Base-by-base conservation (phyloP, 2,113 vertebrate species). In the Origma solitaria region DNA sequence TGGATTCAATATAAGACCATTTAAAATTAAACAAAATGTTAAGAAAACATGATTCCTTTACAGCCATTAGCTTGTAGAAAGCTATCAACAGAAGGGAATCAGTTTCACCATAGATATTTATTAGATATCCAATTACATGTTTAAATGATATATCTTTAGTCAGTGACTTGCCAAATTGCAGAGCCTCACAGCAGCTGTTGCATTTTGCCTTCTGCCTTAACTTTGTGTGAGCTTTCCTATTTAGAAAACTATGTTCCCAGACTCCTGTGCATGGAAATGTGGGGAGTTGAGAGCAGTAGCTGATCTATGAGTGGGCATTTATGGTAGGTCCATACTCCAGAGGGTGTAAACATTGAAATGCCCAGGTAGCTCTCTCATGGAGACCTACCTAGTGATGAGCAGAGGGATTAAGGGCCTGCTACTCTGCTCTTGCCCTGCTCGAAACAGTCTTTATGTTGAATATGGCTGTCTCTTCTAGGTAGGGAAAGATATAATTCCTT, bases 251-350 rank as follows among this genome's bases (percentile, higher is more conserved):
- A 23, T 57, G 35, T 45, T 76, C 54, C 72, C 50, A 37, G 53
- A 37, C 49, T 86, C 22, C 71, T 31, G 30, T 0, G 0, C 2
- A 4, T 9, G 28, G 79, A 72, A 64, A 35, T 20, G 5, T 37
- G 42, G 33, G n/a, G 4, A 61, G 8, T 8, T 65, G 38, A 72
- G 54, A 83, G 37, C 42, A 57, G 42, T 4, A 54, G 37, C 82
- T 61, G 58, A 61, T 37, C 40, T 50, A 45, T 47, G 47, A 81
- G 35, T 12, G 27, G 37, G n/a, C 17, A 90, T 64, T 90, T 65
- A 56, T 27, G 16, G 61, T 35, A 44, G 27, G 10, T 22, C 19
- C 0, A 0, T 76, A 31, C 49, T 56, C 35, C 35, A 40, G n/a
- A 61, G n/a, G 17, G 10, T 31, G 38, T 16, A 42, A 27, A 40